Evolutionary conservation across 2,113 vertebrate genomes (phyloP), one percentile per base, ranked within the genome.

Genomic region (Chamaetylas fuelleborni): DNA sequence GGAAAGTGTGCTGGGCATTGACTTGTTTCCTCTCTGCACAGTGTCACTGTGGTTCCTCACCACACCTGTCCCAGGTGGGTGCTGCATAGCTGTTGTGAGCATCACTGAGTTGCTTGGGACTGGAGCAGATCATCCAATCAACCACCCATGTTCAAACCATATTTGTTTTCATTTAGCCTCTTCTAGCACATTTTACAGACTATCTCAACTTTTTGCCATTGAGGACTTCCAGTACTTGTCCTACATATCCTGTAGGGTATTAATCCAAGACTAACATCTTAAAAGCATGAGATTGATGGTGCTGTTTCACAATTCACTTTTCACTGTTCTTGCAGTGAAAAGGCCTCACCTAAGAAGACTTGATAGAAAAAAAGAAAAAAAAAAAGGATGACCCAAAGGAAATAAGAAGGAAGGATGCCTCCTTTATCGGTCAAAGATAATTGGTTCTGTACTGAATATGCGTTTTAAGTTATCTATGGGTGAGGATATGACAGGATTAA

Each of bases 401-500:
- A 76, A 38, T 65, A 86, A 14, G 15, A 58, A 48, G 50, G 60
- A 87, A 72, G 43, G 56, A 53, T 57, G 14, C 18, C 14, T 92
- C n/a, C 13, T 73, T 83, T 69, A 70, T 92, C 0, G 1, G 47
- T 56, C 60, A 60, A 81, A 91, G 72, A 45, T 92, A 90, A 95
- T 86, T 94, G 81, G 24, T 90, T 97, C 81, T 93, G 50, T 79
- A 80, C 54, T 1, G 6, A 81, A 51, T 54, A 56, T 0, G 0
- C 1, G 0, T 80, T 92, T 88, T 76, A 81, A 72, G 57, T 86
- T 89, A 65, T 91, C 64, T 81, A 0, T 81, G 36, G 60, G 38
- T 53, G 47, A 90, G 31, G 33, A 34, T 90, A 51, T 92, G 74
- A 80, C 87, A 80, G 24, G 42, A 78, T 83, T 95, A 91, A 94